These are phyloP conservation scores for Cynoglossus semilaevis DNA, from an alignment of 2,113 vertebrate species.

Conservation along the genomic window DNA sequence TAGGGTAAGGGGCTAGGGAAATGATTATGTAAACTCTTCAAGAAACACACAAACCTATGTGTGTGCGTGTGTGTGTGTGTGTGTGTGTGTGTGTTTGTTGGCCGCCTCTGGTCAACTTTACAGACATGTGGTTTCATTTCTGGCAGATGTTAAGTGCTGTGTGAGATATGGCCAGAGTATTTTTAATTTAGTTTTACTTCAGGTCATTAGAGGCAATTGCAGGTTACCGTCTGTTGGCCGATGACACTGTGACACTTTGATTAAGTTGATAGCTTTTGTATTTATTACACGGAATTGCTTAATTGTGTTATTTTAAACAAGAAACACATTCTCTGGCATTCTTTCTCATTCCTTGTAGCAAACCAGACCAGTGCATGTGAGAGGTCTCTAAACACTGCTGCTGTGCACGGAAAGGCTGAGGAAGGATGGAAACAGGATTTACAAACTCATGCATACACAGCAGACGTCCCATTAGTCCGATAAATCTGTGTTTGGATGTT, in stretches of 20 bases:
- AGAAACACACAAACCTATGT: too few relatives aligned
- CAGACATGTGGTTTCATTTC: constrained; percentile 44
- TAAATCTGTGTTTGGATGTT: too few relatives aligned
- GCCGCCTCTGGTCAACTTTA: constrained; percentile 22
- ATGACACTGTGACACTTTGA: constrained; percentile 40
- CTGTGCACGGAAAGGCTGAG: constrained; percentile 14
- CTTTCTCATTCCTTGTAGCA: constrained; percentile 33
- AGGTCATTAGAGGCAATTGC: constrained; percentile 39
- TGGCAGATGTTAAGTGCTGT: constrained; percentile 28
- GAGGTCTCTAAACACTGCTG: constrained; percentile 31
- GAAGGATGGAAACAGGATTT: constrained; percentile 23
- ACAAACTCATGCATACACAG: constrained; percentile 15
- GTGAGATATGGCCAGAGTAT: constrained; percentile 59
- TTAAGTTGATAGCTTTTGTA: constrained; percentile 40
- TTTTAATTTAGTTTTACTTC: constrained; percentile 19
- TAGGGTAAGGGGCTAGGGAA: too few relatives aligned
- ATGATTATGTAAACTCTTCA: too few relatives aligned
- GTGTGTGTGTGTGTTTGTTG: constrained; percentile 21
- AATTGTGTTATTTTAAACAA: constrained; percentile 48
- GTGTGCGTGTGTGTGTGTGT: too few relatives aligned
- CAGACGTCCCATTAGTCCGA: too few relatives aligned
- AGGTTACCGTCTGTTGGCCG: constrained; percentile 42
- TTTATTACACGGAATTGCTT: constrained; percentile 28
- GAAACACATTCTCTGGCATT: constrained; percentile 22
- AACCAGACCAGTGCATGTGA: constrained; percentile 15